These are phyloP conservation scores for Ligdia adustata DNA, from an alignment of 2,888 invertebrate genomes.

Conservation along the genomic window DNA sequence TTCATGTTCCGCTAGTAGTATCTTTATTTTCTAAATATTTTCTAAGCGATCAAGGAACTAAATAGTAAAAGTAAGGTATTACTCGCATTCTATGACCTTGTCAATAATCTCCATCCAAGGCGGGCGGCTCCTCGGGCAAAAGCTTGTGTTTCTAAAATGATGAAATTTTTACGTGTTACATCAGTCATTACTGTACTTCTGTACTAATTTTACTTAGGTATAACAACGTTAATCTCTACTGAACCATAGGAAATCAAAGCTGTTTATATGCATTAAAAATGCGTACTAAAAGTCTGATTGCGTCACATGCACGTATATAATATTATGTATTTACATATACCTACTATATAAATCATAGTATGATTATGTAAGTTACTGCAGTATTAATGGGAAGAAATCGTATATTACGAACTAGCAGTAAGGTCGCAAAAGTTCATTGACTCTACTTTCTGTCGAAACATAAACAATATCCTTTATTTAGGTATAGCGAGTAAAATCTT, in stretches of 20 bases:
- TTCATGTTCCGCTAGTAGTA: conserved; percentile 5
- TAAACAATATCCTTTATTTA: conserved; percentile 25
- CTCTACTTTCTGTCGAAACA: conserved; percentile 24
- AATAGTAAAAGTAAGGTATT: too few species aligned
- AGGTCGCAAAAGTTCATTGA: conserved; percentile 36
- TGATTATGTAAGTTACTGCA: conserved; percentile 11
- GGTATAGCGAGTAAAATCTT: conserved; percentile 16
- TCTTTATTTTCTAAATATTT: too few species aligned
- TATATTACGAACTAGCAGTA: conserved; percentile 12
- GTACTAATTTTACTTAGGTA: too few species aligned
- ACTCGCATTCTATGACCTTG: too few species aligned
- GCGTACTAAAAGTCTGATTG: conserved; percentile 1
- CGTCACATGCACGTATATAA: conserved; percentile 3
- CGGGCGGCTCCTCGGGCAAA: too few species aligned
- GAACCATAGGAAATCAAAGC: too few species aligned
- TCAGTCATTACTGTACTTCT: too few species aligned
- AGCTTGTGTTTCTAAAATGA: too few species aligned
- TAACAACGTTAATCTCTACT: too few species aligned
- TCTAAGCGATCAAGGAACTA: too few species aligned
- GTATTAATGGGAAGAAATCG: conserved; percentile 14
- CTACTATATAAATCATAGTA: neutral
- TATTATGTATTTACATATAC: neutral
- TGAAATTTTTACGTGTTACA: too few species aligned
- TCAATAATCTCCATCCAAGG: too few species aligned
- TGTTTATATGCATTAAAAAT: neutral